Evolutionary conservation across 2,113 vertebrate genomes (phyloP).

Genomic region (Thermophis baileyi): DNA sequence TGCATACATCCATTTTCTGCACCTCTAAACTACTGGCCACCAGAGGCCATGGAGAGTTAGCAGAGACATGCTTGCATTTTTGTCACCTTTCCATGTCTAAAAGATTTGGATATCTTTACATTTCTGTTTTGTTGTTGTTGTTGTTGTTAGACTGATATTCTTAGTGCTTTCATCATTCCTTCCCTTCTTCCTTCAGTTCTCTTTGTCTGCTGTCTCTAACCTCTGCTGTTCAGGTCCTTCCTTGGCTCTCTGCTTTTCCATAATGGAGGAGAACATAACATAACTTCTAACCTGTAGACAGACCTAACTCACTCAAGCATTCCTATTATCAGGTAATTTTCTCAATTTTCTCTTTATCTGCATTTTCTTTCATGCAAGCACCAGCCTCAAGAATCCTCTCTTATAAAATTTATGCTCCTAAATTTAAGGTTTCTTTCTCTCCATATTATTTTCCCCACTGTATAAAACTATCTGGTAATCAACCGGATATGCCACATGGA

Average conservation of each 20-base stretch:
- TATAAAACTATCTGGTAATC: not conserved
- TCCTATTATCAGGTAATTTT: not conserved
- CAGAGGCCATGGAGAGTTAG: not conserved
- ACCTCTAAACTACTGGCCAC: not conserved
- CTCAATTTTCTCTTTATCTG: not conserved
- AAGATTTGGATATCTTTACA: not conserved
- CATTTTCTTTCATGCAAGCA: not conserved
- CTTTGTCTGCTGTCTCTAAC: not conserved
- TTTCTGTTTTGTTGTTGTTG: not conserved
- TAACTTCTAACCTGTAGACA: not conserved
- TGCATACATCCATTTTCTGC: not conserved
- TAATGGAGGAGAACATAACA: not conserved
- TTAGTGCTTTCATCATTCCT: not conserved
- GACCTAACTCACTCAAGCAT: not conserved
- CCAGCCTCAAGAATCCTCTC: not conserved
- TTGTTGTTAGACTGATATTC: not conserved
- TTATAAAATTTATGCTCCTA: not conserved
- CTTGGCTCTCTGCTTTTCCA: not conserved
- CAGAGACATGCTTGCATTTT: not conserved
- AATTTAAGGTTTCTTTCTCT: not conserved
- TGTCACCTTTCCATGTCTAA: not conserved
- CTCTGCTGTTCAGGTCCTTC: not conserved
- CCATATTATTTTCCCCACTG: not conserved
- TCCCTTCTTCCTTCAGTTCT: not conserved
- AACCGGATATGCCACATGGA: not conserved